phyloP scores from a whole-genome alignment of 2,113 vertebrate species.

The Rallus limicola region DNA sequence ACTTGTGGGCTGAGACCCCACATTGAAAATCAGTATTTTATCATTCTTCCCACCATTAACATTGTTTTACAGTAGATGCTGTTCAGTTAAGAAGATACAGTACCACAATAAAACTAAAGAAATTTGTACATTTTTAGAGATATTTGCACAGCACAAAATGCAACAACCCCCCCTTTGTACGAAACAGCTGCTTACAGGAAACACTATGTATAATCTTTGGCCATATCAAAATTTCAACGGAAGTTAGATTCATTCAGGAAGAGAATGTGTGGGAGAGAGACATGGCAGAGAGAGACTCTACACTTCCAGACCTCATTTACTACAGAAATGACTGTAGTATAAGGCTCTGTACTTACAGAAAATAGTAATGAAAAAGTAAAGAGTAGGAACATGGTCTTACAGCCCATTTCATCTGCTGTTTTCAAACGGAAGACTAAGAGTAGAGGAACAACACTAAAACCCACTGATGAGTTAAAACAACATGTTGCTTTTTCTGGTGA shows the following conservation, averaged over 20 bases:
- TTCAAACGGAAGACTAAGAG: not conserved
- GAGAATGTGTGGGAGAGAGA: not conserved
- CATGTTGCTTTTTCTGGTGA: not conserved
- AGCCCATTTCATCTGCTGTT: not conserved
- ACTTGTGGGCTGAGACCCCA: not conserved
- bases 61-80: not conserved
- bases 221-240: not conserved
- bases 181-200: conserved; percentile 46
- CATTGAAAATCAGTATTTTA: not conserved
- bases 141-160: not conserved
- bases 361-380: not conserved
- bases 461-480: not conserved
- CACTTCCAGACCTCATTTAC: not conserved
- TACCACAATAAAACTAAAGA: not conserved
- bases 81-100: not conserved
- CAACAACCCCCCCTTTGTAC: not conserved
- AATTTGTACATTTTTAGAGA: not conserved
- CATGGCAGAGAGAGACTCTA: not conserved
- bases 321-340: not conserved
- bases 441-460: not conserved
- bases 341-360: not conserved
- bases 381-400: not conserved
- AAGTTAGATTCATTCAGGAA: not conserved
- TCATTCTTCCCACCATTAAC: not conserved
- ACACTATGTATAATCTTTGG: not conserved